Percentiles rank a stretch among this genome's conserved stretches.
phyloP scores from a whole-genome alignment of 2,113 vertebrate genomes.

The Carlito syrichta region DNA sequence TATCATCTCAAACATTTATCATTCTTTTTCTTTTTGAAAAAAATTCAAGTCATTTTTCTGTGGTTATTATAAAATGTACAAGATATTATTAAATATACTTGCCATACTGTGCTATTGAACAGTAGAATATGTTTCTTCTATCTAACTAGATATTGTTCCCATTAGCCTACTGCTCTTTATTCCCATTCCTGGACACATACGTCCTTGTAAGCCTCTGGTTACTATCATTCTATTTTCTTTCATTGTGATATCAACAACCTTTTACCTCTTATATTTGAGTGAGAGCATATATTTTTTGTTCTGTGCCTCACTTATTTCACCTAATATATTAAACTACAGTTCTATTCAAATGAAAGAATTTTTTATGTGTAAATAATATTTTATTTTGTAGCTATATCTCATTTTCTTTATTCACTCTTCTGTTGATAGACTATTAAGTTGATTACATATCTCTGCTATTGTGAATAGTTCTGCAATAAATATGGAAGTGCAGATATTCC shows the following conservation, averaged over 20 bases:
- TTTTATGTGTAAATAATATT: neutral
- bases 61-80: neutral
- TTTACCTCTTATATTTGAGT: neutral
- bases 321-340: neutral
- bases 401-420: neutral
- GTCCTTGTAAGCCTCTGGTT: neutral
- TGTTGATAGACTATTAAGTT: neutral
- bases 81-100: neutral
- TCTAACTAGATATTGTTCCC: neutral
- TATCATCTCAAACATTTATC: neutral
- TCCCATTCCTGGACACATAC: neutral
- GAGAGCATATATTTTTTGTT: neutral
- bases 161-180: neutral
- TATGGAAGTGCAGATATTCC: neutral
- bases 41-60: neutral
- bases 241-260: neutral
- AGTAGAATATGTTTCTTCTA: neutral
- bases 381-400: neutral
- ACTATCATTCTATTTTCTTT: neutral
- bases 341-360: neutral
- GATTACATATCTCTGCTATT: neutral
- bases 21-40: neutral
- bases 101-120: neutral
- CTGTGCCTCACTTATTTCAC: neutral
- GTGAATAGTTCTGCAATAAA: neutral